Percentiles rank a stretch among this genome's conserved stretches.
phyloP scores from a whole-genome alignment of 2,888 invertebrate species.

The Mantis religiosa region DNA sequence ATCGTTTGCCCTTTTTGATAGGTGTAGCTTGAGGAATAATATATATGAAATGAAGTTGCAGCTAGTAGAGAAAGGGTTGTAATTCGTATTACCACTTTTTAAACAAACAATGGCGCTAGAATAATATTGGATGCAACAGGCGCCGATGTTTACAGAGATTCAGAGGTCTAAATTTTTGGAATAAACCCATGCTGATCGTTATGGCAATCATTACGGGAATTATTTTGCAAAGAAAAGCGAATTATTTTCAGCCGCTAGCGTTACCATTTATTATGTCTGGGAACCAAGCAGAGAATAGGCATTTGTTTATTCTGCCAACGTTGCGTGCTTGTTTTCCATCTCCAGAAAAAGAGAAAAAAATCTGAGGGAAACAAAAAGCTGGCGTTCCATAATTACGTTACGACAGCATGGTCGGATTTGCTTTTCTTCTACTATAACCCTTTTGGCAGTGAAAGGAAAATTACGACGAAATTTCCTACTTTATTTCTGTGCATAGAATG shows the following conservation, averaged over 20 bases:
- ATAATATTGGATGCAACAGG: too few relatives aligned
- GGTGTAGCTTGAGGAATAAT: too few relatives aligned
- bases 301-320: background rate
- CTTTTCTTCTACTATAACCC: background rate
- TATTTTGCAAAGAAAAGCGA: background rate
- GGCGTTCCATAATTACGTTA: background rate
- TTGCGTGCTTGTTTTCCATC: background rate
- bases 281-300: background rate
- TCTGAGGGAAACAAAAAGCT: background rate
- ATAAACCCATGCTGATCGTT: too few relatives aligned
- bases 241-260: background rate
- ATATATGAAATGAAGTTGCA: too few relatives aligned
- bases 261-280: background rate
- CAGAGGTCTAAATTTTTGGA: too few relatives aligned
- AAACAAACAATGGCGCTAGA: too few relatives aligned
- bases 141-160: too few relatives aligned
- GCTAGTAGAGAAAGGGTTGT: too few relatives aligned
- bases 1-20: too few relatives aligned
- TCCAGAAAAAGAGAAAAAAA: background rate
- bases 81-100: too few relatives aligned
- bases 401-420: background rate
- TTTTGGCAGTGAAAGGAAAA: background rate
- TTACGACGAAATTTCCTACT: background rate
- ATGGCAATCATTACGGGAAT: too few relatives aligned
- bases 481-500: background rate